Base-by-base conservation (phyloP, 23 tunicate genomes). In the Ciona savignyi region DNA sequence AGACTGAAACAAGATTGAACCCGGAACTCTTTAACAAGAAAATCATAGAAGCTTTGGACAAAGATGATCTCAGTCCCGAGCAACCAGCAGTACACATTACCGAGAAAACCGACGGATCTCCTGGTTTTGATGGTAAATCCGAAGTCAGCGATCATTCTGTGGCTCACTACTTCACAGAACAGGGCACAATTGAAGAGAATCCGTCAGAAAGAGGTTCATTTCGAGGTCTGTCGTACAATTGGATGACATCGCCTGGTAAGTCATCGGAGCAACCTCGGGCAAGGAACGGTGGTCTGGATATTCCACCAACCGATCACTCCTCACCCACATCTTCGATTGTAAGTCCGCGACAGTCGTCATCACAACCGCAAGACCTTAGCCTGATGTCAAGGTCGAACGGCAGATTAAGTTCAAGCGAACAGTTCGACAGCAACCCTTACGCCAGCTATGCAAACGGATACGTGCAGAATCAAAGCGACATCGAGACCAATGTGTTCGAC, bases 191-290 rank as follows among this genome's bases (percentile, higher is more conserved):
- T 3, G 35, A 51, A 32, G 77, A 72, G 29, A 51, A 72, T 33
- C 4, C 77, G 2, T 30, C 60, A 1, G 77, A 72, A 27, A 33
- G 63, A 1, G 32, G 34, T 25, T 2, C 70, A 0, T 66, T 65
- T 31, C 30, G 33, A 32, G 67, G 51, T 33, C n/a, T 31, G 65
- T 51, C 78, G 0, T 68, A 82, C 51, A 33, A 78, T 25, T 82
- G 87, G 87, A 68, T 75, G 70, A 29, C 85, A 26, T 31, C 80
- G 0, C 51, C 87, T 0, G 26, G 29, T 22, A 70, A 61, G 30
- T n/a, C 42, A 25, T 34, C 68, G 21, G 26, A 23, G 15, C 61
- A 25, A 11, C 68, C 51, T 1, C 29, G 29, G 69, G 60, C 81
- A 2, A 42, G 56, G 15, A 77, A 34, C 63, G 49, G 56, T n/a